Evolutionary conservation across 2,888 invertebrate genomes (phyloP).

Genomic region (Cerceris rybyensis): DNA sequence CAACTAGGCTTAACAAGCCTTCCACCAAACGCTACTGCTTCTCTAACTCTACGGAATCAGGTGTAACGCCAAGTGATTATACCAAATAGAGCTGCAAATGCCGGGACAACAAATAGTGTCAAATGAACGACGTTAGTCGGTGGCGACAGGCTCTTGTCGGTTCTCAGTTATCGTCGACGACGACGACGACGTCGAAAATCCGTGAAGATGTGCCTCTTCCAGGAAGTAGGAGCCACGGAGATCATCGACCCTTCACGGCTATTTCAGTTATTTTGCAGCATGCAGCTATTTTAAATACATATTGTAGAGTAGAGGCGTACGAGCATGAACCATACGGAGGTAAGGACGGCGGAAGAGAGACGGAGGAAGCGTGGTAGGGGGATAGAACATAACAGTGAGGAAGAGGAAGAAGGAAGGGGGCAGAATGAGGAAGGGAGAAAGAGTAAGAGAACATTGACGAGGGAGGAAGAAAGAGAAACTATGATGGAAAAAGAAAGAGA

Average conservation of each 20-base stretch:
- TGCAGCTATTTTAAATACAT: conserved; percentile 78
- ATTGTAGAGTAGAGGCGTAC: conserved; percentile 67
- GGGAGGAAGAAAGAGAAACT: conserved; percentile 13
- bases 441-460: conserved; percentile 41
- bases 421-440: conserved; percentile 24
- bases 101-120: conserved; percentile 28
- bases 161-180: conserved; percentile 43
- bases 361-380: conserved; percentile 22
- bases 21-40: no score
- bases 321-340: conserved; percentile 59
- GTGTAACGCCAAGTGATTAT: not conserved
- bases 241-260: conserved; percentile 77
- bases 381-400: conserved; percentile 25
- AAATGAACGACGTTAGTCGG: conserved; percentile 34
- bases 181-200: conserved; percentile 61
- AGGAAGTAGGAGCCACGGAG: conserved; percentile 75
- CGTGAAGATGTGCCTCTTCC: conserved; percentile 66
- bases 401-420: conserved; percentile 20
- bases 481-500: conserved; percentile 12
- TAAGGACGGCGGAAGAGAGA: conserved; percentile 51
- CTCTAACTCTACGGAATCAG: not conserved
- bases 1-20: no score
- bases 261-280: conserved; percentile 78
- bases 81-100: conserved; percentile 21
- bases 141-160: conserved; percentile 55